phyloP scores from a whole-genome alignment of 2,797 vertebrate genomes.

The Cyclopterus lumpus region DNA sequence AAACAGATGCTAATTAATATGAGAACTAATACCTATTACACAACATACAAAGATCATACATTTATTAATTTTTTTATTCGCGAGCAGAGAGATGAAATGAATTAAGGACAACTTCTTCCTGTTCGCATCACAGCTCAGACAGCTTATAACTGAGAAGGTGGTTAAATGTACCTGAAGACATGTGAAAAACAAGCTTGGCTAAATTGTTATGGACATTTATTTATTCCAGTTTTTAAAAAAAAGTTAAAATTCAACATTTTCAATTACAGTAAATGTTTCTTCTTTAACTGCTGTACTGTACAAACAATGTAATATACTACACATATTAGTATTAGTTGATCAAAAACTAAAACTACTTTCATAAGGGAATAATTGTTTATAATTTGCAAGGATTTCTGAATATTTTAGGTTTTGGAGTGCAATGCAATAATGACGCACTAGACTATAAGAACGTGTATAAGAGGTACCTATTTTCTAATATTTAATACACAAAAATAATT shows the following conservation, averaged over 20 bases:
- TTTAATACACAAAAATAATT: neutral
- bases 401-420: neutral
- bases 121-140: slow-evolving; percentile 13
- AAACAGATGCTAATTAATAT: slow-evolving; percentile 99
- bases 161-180: slow-evolving; percentile 9
- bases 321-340: neutral
- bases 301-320: neutral
- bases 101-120: slow-evolving; percentile 31
- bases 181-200: neutral
- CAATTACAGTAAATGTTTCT: neutral
- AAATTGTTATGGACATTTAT: neutral
- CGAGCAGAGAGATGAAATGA: slow-evolving; percentile 73
- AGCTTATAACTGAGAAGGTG: neutral
- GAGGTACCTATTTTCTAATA: neutral
- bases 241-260: no score
- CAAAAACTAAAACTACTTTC: slow-evolving; percentile 6
- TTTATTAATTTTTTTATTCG: slow-evolving; percentile 78
- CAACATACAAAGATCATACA: slow-evolving; percentile 88
- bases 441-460: neutral
- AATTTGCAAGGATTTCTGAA: neutral
- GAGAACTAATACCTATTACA: slow-evolving; percentile 98
- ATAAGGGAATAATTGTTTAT: neutral
- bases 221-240: no score
- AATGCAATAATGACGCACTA: neutral
- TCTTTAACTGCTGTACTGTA: neutral